phyloP scores from a whole-genome alignment of 2,113 vertebrate genomes.

The Theristicus caerulescens region DNA sequence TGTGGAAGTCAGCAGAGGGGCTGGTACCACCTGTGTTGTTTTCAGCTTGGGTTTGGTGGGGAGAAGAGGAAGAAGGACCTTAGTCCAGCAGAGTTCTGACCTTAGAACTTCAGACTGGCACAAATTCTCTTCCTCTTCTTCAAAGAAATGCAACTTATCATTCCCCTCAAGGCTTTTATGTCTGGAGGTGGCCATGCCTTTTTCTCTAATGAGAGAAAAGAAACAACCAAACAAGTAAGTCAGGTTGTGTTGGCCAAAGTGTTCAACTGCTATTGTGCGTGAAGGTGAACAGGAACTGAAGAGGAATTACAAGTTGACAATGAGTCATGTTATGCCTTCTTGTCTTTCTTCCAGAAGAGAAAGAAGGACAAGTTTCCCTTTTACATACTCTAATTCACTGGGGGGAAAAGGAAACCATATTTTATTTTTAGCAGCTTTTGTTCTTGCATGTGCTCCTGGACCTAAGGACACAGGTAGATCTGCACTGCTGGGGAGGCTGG shows the following conservation, averaged over 20 bases:
- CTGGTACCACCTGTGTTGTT: not conserved
- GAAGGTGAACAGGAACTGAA: not conserved
- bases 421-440: not conserved
- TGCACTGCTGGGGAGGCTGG: rapidly evolving
- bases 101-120: not conserved
- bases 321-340: not conserved
- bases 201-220: not conserved
- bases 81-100: not conserved
- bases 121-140: not conserved
- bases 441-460: not conserved
- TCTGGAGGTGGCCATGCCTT: not conserved
- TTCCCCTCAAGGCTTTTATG: not conserved
- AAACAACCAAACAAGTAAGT: not conserved
- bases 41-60: not conserved
- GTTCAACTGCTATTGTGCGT: not conserved
- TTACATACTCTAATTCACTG: not conserved
- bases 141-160: not conserved
- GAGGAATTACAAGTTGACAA: not conserved
- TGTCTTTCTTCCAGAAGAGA: not conserved
- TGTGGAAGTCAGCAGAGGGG: not conserved
- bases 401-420: not conserved
- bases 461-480: not conserved
- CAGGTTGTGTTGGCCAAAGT: not conserved
- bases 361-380: not conserved
- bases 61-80: not conserved